These are phyloP conservation scores for Narcine bancroftii DNA, from an alignment of 2,113 vertebrate species.

Conservation along the genomic window DNA sequence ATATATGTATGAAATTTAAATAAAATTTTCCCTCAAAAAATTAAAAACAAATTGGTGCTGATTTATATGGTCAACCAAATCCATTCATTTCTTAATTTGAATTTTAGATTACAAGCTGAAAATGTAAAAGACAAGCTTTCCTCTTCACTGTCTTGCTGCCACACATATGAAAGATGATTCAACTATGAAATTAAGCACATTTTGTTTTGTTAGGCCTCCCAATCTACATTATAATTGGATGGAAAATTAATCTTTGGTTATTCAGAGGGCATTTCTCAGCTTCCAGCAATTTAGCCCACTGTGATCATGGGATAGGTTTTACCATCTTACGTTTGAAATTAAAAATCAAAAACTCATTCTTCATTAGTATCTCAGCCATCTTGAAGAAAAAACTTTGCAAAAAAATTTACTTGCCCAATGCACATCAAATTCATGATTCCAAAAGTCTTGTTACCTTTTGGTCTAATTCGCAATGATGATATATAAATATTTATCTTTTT, in stretches of 20 bases:
- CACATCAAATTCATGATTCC: neutral
- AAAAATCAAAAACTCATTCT: slow-evolving; percentile 9
- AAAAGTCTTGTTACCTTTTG: neutral
- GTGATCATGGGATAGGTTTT: neutral
- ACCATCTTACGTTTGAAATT: neutral
- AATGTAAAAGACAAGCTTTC: neutral
- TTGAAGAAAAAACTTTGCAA: neutral
- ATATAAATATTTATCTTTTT: neutral
- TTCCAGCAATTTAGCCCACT: neutral
- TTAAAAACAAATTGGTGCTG: neutral
- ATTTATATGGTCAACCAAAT: neutral
- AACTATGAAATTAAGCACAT: neutral
- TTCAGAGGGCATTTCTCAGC: neutral
- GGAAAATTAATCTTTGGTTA: neutral
- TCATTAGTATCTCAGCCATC: neutral
- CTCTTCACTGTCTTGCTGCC: neutral
- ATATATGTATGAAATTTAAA: no score
- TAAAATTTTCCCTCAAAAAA: no score
- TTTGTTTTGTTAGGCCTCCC: neutral
- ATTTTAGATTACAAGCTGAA: neutral
- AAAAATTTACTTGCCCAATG: neutral
- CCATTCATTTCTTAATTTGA: neutral
- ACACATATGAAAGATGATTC: neutral
- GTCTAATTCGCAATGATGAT: neutral
- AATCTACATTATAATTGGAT: neutral